Evolutionary conservation across 2,797 vertebrate genomes (phyloP).

Genomic region (Sebastiscus albofasciatus): DNA sequence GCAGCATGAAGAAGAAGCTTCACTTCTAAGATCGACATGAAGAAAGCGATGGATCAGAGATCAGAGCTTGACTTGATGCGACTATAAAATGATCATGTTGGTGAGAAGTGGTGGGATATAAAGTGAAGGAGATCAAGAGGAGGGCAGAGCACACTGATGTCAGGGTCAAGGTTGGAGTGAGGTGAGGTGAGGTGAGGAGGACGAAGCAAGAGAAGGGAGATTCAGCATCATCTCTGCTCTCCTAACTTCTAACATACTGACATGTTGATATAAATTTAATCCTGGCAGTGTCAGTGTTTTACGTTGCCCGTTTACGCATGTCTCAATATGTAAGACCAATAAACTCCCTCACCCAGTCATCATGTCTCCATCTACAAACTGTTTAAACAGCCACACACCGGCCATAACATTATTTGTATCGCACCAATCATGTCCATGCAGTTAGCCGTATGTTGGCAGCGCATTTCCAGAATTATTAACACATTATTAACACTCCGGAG

Average conservation of each 20-base stretch:
- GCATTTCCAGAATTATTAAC: too few relatives aligned
- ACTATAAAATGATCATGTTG: constrained; percentile 25
- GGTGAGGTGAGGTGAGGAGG: constrained; percentile 25
- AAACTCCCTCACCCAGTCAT: too few relatives aligned
- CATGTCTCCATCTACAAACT: too few relatives aligned
- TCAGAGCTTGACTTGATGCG: background rate
- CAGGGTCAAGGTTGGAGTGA: constrained; percentile 61
- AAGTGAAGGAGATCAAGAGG: constrained; percentile 6
- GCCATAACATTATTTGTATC: too few relatives aligned
- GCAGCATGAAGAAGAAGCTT: background rate
- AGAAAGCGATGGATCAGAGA: background rate
- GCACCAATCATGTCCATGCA: too few relatives aligned
- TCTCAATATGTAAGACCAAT: background rate
- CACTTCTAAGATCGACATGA: background rate
- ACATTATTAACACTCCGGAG: too few relatives aligned
- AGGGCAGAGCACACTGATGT: background rate
- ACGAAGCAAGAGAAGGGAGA: background rate
- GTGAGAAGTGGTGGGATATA: constrained; percentile 39
- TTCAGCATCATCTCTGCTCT: background rate
- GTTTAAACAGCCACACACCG: too few relatives aligned
- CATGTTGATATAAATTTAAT: background rate
- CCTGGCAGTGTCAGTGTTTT: background rate
- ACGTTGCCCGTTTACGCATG: background rate
- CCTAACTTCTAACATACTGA: background rate
- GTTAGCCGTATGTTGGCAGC: too few relatives aligned